Percentiles rank a stretch among this genome's conserved stretches.
Evolutionary conservation across 2,113 vertebrate species (phyloP).

Genomic region (Lanius ludovicianus): DNA sequence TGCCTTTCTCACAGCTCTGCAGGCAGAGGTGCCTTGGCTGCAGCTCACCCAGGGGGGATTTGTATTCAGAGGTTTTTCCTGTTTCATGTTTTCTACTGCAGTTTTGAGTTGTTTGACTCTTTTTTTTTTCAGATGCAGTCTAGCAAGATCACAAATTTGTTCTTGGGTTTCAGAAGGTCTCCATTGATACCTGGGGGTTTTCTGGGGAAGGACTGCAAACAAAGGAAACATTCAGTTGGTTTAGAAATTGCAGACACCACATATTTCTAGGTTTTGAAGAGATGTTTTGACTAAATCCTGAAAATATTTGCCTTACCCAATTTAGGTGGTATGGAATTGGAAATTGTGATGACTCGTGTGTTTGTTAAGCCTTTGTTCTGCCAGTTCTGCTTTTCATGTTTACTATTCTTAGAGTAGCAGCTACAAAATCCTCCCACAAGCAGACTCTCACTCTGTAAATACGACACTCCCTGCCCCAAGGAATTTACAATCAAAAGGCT

Average conservation of each 20-base stretch:
- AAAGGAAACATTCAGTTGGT: not conserved
- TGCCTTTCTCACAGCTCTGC: not conserved
- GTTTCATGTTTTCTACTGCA: not conserved
- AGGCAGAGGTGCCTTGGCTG: not conserved
- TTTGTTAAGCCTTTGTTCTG: slow-evolving; percentile 10
- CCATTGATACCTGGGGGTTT: not conserved
- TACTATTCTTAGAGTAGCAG: not conserved
- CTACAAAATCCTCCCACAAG: slow-evolving; percentile 1
- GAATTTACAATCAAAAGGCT: not conserved
- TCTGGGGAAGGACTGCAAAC: not conserved
- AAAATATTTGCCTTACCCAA: not conserved
- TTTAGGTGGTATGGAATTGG: not conserved
- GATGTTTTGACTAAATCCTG: not conserved
- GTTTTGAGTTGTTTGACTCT: not conserved
- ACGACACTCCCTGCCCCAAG: not conserved
- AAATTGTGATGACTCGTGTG: not conserved
- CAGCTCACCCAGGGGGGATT: not conserved
- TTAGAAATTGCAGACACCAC: not conserved
- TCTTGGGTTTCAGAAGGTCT: not conserved
- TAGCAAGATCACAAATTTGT: not conserved
- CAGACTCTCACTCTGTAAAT: not conserved
- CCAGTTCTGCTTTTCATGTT: not conserved
- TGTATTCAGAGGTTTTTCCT: not conserved
- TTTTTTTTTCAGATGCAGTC: not conserved
- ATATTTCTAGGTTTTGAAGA: not conserved